Evolutionary conservation across 2,797 vertebrate species (phyloP), one percentile per base, ranked within the genome.

Genomic region (Micromesistius poutassou): DNA sequence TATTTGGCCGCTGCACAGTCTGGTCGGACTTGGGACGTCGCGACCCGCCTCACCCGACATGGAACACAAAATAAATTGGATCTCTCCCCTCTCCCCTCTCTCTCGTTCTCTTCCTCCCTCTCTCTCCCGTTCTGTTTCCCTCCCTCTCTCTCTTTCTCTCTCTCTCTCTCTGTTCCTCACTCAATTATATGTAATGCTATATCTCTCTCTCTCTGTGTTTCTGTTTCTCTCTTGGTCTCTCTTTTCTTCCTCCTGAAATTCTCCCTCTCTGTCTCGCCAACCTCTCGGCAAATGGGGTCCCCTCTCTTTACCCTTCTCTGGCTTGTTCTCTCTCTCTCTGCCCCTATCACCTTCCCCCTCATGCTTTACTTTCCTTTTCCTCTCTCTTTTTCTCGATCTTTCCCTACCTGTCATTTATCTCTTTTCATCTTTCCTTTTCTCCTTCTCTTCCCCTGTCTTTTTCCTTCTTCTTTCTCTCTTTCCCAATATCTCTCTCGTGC

Each of bases 1-100:
- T 55, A 74, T 78, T 79, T 79, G 40, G 40, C 40, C 40, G 40
- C 40, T 42, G 40, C 13, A 14, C 9, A 5, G 46, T 50, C 70
- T 71, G 79, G 78, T 79, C 83, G 75, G 81, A 19, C 70, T 78
- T 55, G 46, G 35, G 74, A 71, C 73, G 77, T 80, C 71, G 78
- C 76, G 81, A 83, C 82, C 82, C 84, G 83, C 14, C 1, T 30
- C 73, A 50, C 73, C 38, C 36, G 75, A 79, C 50, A 74, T 80
- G 78, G 72, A 82, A 33, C 62, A 30, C 79, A 72, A 73, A 76
- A 72, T 76, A 77, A 73, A 78, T 78, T 76, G 75, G 75, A 31
- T 78, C 35, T 74, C 46, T 31, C 30, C 46, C 71, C 75, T 73
- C 38, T 50, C 46, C 16, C 46, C 46, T 50, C 16, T 50, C 16